Evolutionary conservation across 2,888 invertebrate genomes (phyloP), one percentile per base, ranked within the genome.

Genomic region (Gortyna flavago): DNA sequence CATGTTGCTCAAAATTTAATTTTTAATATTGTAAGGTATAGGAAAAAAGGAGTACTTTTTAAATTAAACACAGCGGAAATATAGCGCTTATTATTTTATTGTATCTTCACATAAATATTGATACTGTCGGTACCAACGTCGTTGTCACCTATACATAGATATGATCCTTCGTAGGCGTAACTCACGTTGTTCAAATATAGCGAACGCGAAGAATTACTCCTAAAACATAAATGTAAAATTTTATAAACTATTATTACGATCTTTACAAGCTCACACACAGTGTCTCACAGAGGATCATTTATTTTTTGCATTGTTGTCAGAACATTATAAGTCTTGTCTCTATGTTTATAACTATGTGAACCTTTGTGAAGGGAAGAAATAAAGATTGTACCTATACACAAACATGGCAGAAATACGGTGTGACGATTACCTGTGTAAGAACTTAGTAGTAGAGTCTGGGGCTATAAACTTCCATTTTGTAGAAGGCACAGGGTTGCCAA

Each of bases 101-200:
- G 81, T 41, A 93, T 86, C 79, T 84, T 91, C 61, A 94, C 77
- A 64, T 88, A 59, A 62, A 93, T 90, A 75, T 89, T 89, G 11
- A 95, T 92, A 0, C 84, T 90, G 61, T 96, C 96, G 0, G 80
- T 89, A 0, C 91, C 92, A 0, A 93, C 87, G 8, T 82, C 70
- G 67, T 95, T 96, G 32, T 93, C 91, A 0, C 93, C 93, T 1
- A 94, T 86, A 75, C 96, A 96, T 3, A 90, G 73, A 73, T 96
- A 96, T 0, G 85, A 81, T 0, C 96, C 96, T 78, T 94, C 93
- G 25, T 95, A 81, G 2, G 76, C 83, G 76, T 89, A 89, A 0
- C 89, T 89, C n/a, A 95, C 82, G 16, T 91, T 91, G 1, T 75
- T 75, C 66, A 95, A 83, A 25, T 87, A 65, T 5, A 94, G 86